Percentiles rank a stretch among this genome's conserved stretches.
These are phyloP conservation scores for Hydrocynus forskahlii DNA, from an alignment of 2,797 vertebrate genomes.

Conservation along the genomic window DNA sequence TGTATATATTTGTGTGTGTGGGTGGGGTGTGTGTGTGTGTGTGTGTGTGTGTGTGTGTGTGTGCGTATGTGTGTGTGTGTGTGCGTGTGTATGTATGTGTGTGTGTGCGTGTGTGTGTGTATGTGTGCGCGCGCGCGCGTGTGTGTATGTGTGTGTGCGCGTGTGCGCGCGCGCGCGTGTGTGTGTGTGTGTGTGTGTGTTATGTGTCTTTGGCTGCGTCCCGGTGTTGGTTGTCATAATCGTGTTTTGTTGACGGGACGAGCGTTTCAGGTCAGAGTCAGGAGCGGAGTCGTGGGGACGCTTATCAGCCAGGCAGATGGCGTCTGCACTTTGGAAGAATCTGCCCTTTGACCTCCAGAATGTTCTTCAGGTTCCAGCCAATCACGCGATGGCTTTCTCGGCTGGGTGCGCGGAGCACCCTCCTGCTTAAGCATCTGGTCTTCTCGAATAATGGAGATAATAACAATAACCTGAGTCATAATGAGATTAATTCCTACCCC, in stretches of 20 bases:
- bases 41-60: too few relatives aligned
- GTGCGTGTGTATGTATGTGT: too few relatives aligned
- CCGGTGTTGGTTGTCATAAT: conserved; percentile 2
- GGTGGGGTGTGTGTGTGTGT: too few relatives aligned
- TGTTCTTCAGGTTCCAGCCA: conserved; percentile 65
- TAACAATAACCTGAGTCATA: conserved; percentile 72
- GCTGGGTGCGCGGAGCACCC: conserved; percentile 65
- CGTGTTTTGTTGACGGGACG: conserved; percentile 46
- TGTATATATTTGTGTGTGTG: too few relatives aligned
- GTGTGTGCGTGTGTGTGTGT: too few relatives aligned
- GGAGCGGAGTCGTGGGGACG: conserved; percentile 34
- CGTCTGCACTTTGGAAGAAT: conserved; percentile 67
- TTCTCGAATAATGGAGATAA: conserved; percentile 69
- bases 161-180: too few relatives aligned
- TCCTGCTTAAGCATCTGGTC: conserved; percentile 75
- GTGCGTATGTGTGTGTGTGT: too few relatives aligned
- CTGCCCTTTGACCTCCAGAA: conserved; percentile 71
- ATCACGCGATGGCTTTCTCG: conserved; percentile 65
- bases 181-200: not conserved
- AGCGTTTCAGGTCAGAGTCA: conserved; percentile 53
- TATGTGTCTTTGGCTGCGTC: not conserved
- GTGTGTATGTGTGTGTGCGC: too few relatives aligned
- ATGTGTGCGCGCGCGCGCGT: too few relatives aligned
- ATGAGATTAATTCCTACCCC: conserved; percentile 62
- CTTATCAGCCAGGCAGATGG: conserved; percentile 70